phyloP scores from a whole-genome alignment of 2,113 vertebrate genomes.

The Jacana jacana region DNA sequence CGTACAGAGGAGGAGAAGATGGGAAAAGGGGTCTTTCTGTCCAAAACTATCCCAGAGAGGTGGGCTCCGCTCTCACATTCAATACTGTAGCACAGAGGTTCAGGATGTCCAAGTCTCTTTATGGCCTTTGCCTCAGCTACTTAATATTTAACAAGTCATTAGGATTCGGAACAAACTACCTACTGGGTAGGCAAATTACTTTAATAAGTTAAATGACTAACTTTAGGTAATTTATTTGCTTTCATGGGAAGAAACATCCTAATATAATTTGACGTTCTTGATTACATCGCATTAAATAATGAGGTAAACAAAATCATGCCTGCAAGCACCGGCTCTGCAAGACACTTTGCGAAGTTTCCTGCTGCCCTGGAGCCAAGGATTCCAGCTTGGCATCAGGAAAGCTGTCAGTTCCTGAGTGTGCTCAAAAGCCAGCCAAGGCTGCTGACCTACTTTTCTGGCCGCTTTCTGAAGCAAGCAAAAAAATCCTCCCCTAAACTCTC shows the following conservation, averaged over 20 bases:
- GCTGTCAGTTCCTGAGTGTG: background rate
- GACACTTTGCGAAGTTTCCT: slow-evolving; percentile 13
- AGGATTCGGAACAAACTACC: slow-evolving; percentile 17
- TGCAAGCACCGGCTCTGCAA: background rate
- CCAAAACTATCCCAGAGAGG: background rate
- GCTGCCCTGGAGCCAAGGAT: background rate
- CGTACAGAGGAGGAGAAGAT: background rate
- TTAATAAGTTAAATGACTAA: slow-evolving; percentile 55
- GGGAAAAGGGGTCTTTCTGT: background rate
- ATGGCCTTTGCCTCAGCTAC: background rate
- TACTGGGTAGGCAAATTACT: slow-evolving; percentile 58
- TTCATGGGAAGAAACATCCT: slow-evolving; percentile 21
- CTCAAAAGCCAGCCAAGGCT: slow-evolving; percentile 19
- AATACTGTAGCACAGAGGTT: background rate
- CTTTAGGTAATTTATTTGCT: slow-evolving; percentile 43
- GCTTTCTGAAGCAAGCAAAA: background rate
- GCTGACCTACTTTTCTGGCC: slow-evolving; percentile 39
- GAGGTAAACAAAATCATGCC: slow-evolving; percentile 45
- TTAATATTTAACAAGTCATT: slow-evolving; percentile 41
- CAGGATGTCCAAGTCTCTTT: background rate
- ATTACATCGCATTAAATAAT: background rate
- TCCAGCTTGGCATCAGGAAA: background rate
- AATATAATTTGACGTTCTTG: slow-evolving; percentile 34
- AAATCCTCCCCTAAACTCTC: slow-evolving; percentile 9
- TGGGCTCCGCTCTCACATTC: background rate